Percentiles rank a stretch among this genome's conserved stretches.
Evolutionary conservation across 2,888 invertebrate genomes (phyloP).

Genomic region (Drosophila mimica): DNA sequence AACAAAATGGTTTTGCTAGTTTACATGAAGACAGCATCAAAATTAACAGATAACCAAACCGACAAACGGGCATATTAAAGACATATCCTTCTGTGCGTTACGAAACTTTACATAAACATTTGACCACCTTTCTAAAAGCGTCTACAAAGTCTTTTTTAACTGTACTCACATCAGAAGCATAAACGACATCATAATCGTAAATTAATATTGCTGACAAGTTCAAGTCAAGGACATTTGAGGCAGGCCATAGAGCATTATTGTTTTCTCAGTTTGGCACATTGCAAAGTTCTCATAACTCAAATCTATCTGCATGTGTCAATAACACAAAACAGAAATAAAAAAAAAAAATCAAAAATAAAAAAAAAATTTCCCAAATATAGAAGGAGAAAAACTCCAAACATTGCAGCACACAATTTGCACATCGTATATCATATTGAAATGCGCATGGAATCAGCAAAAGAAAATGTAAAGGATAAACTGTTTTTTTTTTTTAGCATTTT

Average conservation of each 20-base stretch:
- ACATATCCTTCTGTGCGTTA: not conserved
- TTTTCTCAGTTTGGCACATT: slow-evolving; percentile 46
- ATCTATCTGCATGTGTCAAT: slow-evolving; percentile 54
- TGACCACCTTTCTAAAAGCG: not conserved
- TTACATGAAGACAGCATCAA: not conserved
- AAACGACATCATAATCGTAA: slow-evolving; percentile 1
- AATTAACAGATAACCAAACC: not conserved
- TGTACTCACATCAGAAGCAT: not conserved
- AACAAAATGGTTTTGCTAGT: not conserved
- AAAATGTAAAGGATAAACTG: slow-evolving; percentile 44
- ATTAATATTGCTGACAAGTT: slow-evolving; percentile 3
- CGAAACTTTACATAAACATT: not conserved
- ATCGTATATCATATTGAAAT: slow-evolving; percentile 76
- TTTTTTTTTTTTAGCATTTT: slow-evolving; percentile 60
- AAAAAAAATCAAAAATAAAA: slow-evolving; percentile 7
- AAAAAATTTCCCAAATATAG: slow-evolving; percentile 5
- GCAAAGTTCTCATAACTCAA: slow-evolving; percentile 51
- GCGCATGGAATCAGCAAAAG: slow-evolving; percentile 60
- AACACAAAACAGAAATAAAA: slow-evolving; percentile 19
- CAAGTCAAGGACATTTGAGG: slow-evolving; percentile 35
- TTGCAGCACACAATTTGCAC: slow-evolving; percentile 72
- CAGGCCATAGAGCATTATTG: slow-evolving; percentile 47
- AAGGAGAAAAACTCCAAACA: slow-evolving; percentile 49
- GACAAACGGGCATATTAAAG: not conserved
- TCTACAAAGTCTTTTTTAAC: not conserved